phyloP scores from a whole-genome alignment of 2,888 invertebrate genomes.

The Lepidocyrtinus sp. region DNA sequence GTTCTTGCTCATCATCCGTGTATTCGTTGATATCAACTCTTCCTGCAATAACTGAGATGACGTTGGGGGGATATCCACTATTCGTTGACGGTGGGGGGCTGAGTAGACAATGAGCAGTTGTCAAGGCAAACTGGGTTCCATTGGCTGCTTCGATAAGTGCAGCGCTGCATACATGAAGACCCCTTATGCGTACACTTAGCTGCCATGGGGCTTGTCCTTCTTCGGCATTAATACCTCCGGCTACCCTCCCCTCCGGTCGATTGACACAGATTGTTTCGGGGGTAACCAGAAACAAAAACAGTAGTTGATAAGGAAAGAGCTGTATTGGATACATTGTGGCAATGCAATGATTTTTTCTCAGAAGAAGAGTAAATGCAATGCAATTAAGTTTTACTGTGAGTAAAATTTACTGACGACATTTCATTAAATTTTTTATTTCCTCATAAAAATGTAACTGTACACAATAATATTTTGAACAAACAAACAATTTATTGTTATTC shows the following conservation, averaged over 20 bases:
- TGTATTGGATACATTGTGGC: no score
- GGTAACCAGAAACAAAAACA: no score
- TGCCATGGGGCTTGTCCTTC: neutral
- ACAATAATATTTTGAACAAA: no score
- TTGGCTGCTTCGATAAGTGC: neutral
- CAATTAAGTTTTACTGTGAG: no score
- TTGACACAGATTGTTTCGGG: no score
- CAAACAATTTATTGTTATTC: no score
- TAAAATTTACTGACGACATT: no score
- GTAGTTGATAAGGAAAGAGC: no score
- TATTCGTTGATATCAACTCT: neutral
- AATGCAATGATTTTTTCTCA: no score
- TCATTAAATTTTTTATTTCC: no score
- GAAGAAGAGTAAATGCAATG: no score
- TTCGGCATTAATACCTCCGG: neutral
- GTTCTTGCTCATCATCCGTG: neutral
- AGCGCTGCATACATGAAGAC: neutral
- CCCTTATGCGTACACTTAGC: neutral
- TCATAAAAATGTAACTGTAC: no score
- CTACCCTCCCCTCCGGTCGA: neutral
- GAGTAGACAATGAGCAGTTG: neutral
- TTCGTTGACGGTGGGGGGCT: neutral
- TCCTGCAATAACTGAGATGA: neutral
- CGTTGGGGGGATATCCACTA: neutral
- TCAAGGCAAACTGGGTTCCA: neutral